Conservation (phyloP, 1,140 invertebrate species). For the Drosophila triauraria region DNA sequence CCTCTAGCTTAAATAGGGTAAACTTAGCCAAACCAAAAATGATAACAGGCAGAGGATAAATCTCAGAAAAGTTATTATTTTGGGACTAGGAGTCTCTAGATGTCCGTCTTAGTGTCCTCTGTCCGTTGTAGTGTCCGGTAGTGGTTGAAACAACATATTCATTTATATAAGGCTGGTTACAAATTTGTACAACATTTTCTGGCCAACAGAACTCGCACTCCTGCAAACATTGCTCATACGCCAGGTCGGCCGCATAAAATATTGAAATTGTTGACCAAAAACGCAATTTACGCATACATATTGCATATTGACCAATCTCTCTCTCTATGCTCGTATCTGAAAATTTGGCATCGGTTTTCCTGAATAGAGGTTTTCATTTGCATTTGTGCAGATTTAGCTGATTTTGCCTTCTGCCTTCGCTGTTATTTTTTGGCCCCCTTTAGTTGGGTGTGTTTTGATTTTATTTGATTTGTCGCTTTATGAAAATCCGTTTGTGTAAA, state of each 20-base stretch:
- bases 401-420: slow-evolving; percentile 14
- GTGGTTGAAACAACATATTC: no score
- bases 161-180: slow-evolving; percentile 22
- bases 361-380: slow-evolving; percentile 42
- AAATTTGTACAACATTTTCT: slow-evolving; percentile 24
- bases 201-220: background rate
- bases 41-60: no score
- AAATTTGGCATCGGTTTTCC: slow-evolving; percentile 7
- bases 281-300: slow-evolving; percentile 54
- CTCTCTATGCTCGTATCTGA: no score
- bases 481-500: slow-evolving; percentile 2
- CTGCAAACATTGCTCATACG: slow-evolving; percentile 45
- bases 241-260: slow-evolving; percentile 49
- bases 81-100: no score
- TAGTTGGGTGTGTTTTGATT: slow-evolving; percentile 12
- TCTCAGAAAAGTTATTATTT: no score
- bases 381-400: slow-evolving; percentile 42
- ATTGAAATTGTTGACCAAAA: slow-evolving; percentile 55
- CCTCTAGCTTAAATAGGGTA: no score
- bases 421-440: slow-evolving; percentile 17
- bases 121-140: no score
- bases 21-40: no score
- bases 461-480: slow-evolving; percentile 27
- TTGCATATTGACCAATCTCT: slow-evolving; percentile 29
- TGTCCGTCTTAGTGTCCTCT: no score